Evolutionary conservation across 2,113 vertebrate genomes (phyloP).

Genomic region (Platycercus adscitus): DNA sequence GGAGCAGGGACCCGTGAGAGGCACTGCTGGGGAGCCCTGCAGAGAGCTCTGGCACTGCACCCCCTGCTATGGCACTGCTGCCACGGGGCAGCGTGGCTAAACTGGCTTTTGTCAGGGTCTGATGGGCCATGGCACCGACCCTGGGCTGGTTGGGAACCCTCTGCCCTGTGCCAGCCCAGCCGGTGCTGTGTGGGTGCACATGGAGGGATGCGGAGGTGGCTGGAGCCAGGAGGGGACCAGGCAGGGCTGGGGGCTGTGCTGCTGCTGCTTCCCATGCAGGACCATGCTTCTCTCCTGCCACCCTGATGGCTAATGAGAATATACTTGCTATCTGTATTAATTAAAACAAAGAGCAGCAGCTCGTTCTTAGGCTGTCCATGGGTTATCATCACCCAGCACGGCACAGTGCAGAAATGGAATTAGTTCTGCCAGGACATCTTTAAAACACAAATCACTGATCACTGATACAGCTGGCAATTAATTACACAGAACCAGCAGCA

Average conservation of each 20-base stretch:
- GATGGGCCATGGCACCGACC: rapidly evolving
- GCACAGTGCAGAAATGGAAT: not conserved
- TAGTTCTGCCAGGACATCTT: slow-evolving; percentile 35
- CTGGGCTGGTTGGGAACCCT: not conserved
- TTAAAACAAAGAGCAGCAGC: slow-evolving; percentile 45
- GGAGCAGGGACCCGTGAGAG: not conserved
- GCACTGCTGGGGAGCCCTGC: not conserved
- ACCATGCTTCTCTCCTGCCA: not conserved
- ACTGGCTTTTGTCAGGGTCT: not conserved
- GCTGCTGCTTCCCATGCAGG: not conserved
- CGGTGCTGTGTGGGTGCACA: rapidly evolving
- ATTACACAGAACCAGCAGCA: not conserved
- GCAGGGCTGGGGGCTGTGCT: not conserved
- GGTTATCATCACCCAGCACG: slow-evolving; percentile 24
- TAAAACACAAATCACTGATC: slow-evolving; percentile 21
- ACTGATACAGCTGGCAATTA: slow-evolving; percentile 10
- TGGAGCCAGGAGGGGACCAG: not conserved
- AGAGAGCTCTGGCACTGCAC: not conserved
- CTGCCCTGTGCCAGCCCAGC: not conserved
- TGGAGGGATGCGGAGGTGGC: rapidly evolving
- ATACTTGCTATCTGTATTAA: slow-evolving; percentile 57
- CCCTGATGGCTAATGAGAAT: slow-evolving; percentile 38
- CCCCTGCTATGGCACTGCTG: not conserved
- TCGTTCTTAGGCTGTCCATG: not conserved
- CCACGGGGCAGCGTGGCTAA: rapidly evolving